These are phyloP conservation scores for Brachyistius frenatus DNA, from an alignment of 2,113 vertebrate genomes.

Conservation along the genomic window DNA sequence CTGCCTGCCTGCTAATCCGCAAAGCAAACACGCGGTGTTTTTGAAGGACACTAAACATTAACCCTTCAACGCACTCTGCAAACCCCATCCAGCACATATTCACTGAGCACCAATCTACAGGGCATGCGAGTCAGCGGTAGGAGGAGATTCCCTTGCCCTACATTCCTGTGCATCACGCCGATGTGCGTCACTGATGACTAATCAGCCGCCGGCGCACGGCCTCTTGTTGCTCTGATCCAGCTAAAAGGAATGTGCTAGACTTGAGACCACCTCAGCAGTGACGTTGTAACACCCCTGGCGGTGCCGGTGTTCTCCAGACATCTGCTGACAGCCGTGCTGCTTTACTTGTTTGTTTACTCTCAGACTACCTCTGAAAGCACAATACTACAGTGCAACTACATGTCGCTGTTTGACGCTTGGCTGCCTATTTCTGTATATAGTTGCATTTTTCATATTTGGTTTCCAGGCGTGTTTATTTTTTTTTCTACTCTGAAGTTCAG, in stretches of 20 bases:
- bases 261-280: conserved; percentile 54
- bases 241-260: conserved; percentile 72
- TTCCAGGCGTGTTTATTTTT: too few species aligned
- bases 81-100: neutral
- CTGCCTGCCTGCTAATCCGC: neutral
- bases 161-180: conserved; percentile 74
- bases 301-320: neutral
- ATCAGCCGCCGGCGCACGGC: conserved; percentile 61
- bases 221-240: conserved; percentile 62
- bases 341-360: neutral
- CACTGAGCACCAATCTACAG: conserved; percentile 20
- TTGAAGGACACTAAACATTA: conserved; percentile 17
- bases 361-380: neutral
- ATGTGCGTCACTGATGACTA: conserved; percentile 82
- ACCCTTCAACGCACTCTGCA: neutral
- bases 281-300: conserved; percentile 6
- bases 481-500: neutral
- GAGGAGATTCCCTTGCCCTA: conserved; percentile 84
- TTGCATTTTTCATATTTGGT: too few species aligned
- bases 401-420: too few species aligned
- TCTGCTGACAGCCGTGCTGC: neutral
- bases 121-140: conserved; percentile 71
- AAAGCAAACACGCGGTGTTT: conserved; percentile 24
- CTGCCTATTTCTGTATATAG: too few species aligned
- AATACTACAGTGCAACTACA: neutral